A percentile compares a stretch with the other conserved stretches of the same genome.
phyloP scores from a whole-genome alignment of 2,113 vertebrate species.

The Nipponia nippon region DNA sequence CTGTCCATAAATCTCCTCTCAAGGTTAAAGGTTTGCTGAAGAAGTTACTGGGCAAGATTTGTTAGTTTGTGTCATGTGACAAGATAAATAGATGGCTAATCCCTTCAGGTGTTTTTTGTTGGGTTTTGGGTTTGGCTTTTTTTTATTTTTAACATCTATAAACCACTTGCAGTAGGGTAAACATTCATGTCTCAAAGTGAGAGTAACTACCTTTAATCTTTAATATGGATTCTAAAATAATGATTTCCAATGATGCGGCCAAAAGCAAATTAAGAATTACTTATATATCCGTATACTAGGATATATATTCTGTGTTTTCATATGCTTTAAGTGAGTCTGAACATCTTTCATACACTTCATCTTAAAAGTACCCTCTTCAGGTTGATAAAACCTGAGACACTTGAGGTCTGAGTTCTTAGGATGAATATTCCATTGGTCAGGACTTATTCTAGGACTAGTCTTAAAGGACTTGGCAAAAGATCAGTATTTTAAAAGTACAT shows the following conservation, averaged over 20 bases:
- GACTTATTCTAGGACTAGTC: background rate
- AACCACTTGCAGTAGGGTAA: background rate
- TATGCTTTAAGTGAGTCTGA: background rate
- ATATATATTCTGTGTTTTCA: background rate
- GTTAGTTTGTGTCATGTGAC: background rate
- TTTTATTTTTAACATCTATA: background rate
- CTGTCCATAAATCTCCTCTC: background rate
- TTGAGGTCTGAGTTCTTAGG: background rate
- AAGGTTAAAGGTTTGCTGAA: background rate
- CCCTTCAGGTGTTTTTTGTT: background rate
- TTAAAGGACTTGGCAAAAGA: background rate
- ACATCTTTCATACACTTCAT: background rate
- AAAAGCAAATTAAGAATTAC: background rate
- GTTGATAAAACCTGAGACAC: background rate
- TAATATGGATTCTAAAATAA: background rate
- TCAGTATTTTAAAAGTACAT: background rate
- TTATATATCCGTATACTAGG: background rate
- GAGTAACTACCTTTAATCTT: background rate
- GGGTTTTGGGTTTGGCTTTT: background rate
- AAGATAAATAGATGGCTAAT: background rate
- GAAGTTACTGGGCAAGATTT: background rate
- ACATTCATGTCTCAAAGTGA: background rate
- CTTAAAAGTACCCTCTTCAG: background rate
- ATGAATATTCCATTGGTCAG: background rate
- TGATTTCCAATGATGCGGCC: background rate